These are phyloP conservation scores for Crepidodera aurea DNA, from an alignment of 2,888 invertebrate genomes.

Conservation along the genomic window DNA sequence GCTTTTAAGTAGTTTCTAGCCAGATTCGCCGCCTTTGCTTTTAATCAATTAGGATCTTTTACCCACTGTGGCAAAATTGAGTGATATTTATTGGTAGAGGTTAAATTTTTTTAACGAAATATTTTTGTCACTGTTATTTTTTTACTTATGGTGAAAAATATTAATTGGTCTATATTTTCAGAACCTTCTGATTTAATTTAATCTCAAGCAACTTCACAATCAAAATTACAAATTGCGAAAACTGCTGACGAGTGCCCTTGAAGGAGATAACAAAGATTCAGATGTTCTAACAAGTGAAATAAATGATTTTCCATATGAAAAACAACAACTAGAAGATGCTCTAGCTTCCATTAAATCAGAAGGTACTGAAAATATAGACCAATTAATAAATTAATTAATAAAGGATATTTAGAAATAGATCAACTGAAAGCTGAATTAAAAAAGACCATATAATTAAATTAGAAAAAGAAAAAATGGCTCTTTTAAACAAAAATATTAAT, in stretches of 20 bases:
- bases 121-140: no score
- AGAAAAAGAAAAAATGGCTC: slow-evolving; percentile 41
- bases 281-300: slow-evolving; percentile 36
- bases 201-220: slow-evolving; percentile 45
- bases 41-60: background rate
- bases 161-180: no score
- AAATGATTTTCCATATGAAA: slow-evolving; percentile 40
- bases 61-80: background rate
- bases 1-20: slow-evolving; percentile 1
- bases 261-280: slow-evolving; percentile 40
- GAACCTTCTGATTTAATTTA: no score
- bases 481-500: no score
- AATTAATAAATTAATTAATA: slow-evolving; percentile 22
- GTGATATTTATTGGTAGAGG: background rate
- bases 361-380: slow-evolving; percentile 20
- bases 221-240: slow-evolving; percentile 44
- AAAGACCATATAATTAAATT: slow-evolving; percentile 34
- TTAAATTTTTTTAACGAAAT: no score
- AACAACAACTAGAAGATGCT: slow-evolving; percentile 39
- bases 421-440: slow-evolving; percentile 35
- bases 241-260: slow-evolving; percentile 41
- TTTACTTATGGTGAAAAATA: no score
- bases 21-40: slow-evolving; percentile 1
- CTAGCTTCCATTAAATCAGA: slow-evolving; percentile 30
- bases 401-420: slow-evolving; percentile 35